phyloP scores from a whole-genome alignment of 1,140 invertebrate genomes.

The Drosophila nigrodunni region DNA sequence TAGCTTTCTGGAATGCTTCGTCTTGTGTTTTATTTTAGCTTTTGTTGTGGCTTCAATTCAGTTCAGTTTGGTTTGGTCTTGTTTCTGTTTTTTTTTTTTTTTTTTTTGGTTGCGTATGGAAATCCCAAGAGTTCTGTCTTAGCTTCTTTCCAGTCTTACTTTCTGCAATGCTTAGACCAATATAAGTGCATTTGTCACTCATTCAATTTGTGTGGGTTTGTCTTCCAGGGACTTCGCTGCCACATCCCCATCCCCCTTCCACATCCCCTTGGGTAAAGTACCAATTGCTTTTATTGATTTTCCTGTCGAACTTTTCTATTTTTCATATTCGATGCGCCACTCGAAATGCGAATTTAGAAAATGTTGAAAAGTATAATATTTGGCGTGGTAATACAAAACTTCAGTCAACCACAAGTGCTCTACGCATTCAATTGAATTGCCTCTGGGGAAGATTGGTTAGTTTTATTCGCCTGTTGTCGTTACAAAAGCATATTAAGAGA shows the following conservation, averaged over 20 bases:
- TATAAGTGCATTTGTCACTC: constrained; percentile 77
- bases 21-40: constrained; percentile 45
- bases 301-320: constrained; percentile 42
- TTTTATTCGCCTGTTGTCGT: constrained; percentile 8
- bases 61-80: no score
- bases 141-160: constrained; percentile 42
- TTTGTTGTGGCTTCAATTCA: constrained; percentile 24
- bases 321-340: constrained; percentile 24
- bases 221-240: constrained; percentile 29
- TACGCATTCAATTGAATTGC: constrained; percentile 6
- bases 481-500: not conserved
- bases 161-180: constrained; percentile 41
- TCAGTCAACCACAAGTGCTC: constrained; percentile 2
- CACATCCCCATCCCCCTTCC: no score
- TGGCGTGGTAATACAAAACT: constrained; percentile 22
- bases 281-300: constrained; percentile 79
- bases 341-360: constrained; percentile 28
- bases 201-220: constrained; percentile 61
- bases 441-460: constrained; percentile 1
- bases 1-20: constrained; percentile 38
- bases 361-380: constrained; percentile 28
- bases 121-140: constrained; percentile 60
- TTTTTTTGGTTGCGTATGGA: constrained; percentile 58
- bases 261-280: constrained; percentile 55
- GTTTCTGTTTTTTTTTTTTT: no score